Base-by-base conservation (phyloP, 2,888 invertebrate species). In the Achlya flavicornis region DNA sequence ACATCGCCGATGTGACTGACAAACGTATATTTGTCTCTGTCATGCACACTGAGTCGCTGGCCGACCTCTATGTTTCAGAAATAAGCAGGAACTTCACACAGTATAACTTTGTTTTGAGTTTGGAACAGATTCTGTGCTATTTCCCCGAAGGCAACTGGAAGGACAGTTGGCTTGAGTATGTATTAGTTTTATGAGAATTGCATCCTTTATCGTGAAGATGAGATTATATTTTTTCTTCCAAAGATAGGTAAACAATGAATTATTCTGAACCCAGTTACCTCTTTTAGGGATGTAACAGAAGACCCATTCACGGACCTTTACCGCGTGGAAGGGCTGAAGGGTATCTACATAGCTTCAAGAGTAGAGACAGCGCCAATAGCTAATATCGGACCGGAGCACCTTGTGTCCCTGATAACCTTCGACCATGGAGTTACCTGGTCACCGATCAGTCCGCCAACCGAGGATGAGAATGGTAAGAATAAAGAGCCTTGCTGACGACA, bases 371-470 rank as follows among this genome's bases (percentile, higher is more conserved):
- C 94, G 0, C 86, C 89, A 2, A 92, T 94, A 4, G 86, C 93
- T 5, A 94, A 94, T 69, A 94, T 96, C 3, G 96, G 96, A 0
- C 96, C 96, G 0, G 97, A 97, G 75, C 95, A 97, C 84, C 93
- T 98, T 61, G 92, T 96, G 0, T 97, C 98, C 0, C 86, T 97
- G 62, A 98, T 98, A 64, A 97, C 97, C 0, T 98, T 96, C 84
- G 97, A 98, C 86, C 97, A 97, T 80, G 98, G 98, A 3, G 96
- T 95, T 61, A 95, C 96, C 8, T 98, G 98, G 98, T 95, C 95
- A 0, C 95, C 94, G 0, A 94, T 98, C 59, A 94, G 94, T 65
- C 95, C 97, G 0, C 98, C 98, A 0, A 89, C 93, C 33, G 90
- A 93, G 38, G 97, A 97, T 82, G 94, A 95, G 65, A 91, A 93